Conservation (phyloP, 2,797 vertebrate genomes). For the Hoplostethus mediterraneus region DNA sequence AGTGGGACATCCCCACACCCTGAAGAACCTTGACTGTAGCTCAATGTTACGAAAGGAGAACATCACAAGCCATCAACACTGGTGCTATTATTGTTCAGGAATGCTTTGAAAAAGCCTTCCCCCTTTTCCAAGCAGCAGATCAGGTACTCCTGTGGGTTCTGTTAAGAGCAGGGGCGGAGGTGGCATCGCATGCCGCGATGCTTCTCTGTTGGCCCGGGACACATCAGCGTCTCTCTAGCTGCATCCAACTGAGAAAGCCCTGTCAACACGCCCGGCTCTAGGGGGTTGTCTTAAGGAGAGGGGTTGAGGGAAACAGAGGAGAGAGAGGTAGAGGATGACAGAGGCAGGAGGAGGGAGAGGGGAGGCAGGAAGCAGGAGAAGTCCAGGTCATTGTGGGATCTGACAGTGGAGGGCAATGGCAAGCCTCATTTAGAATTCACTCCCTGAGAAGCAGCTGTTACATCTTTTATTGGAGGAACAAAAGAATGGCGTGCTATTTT, state of each 20-base stretch:
- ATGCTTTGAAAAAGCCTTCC: slow-evolving; percentile 21
- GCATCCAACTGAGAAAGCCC: slow-evolving; percentile 70
- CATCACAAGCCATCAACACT: slow-evolving; percentile 57
- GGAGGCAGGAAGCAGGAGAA: slow-evolving; percentile 59
- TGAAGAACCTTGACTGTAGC: slow-evolving; percentile 39
- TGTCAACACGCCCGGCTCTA: slow-evolving; percentile 78
- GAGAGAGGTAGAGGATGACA: slow-evolving; percentile 62
- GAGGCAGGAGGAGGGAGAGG: slow-evolving; percentile 40
- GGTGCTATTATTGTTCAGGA: slow-evolving; percentile 37
- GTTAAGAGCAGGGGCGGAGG: slow-evolving; percentile 65
- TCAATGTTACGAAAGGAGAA: slow-evolving; percentile 47
- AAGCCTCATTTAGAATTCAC: slow-evolving; percentile 81
- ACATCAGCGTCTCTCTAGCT: slow-evolving; percentile 70
- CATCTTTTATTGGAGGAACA: slow-evolving; percentile 82
- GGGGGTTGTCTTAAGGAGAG: slow-evolving; percentile 66
- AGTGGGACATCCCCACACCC: slow-evolving; percentile 49
- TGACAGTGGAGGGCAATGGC: slow-evolving; percentile 79
- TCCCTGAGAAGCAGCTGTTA: slow-evolving; percentile 82
- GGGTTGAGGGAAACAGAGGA: slow-evolving; percentile 53
- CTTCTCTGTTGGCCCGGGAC: slow-evolving; percentile 56
- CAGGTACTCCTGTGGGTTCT: slow-evolving; percentile 61
- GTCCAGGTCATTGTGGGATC: slow-evolving; percentile 76
- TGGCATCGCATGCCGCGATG: slow-evolving; percentile 65
- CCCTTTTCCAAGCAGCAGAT: slow-evolving; percentile 33
- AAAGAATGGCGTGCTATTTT: slow-evolving; percentile 73